Evolutionary conservation across 2,113 vertebrate species (phyloP).

Genomic region (Aphelocoma coerulescens): DNA sequence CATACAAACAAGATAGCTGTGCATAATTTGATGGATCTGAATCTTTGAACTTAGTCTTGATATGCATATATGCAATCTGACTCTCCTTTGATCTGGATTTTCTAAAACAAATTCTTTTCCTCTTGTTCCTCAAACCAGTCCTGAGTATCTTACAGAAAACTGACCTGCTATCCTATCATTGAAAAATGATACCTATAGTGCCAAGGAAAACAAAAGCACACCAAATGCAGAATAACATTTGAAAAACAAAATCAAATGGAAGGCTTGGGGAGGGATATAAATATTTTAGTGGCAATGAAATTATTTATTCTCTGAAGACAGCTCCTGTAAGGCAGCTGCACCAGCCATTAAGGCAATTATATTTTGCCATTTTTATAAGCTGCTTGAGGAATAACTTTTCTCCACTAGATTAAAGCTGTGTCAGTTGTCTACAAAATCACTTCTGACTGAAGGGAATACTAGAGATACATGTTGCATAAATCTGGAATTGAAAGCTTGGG

Average conservation of each 20-base stretch:
- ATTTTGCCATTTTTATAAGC: not conserved
- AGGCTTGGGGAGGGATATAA: not conserved
- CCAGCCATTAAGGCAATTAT: constrained; percentile 13
- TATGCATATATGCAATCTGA: not conserved
- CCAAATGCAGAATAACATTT: not conserved
- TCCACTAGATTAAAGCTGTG: not conserved
- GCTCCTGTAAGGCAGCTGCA: not conserved
- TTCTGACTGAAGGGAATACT: not conserved
- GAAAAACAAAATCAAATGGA: not conserved
- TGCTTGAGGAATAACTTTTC: constrained; percentile 5
- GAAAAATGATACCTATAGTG: not conserved
- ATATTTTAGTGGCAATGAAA: constrained; percentile 15
- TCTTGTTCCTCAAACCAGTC: not conserved
- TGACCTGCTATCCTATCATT: not conserved
- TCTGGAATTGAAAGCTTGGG: not conserved
- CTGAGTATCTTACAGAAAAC: not conserved
- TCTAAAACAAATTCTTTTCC: not conserved
- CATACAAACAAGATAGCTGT: not conserved
- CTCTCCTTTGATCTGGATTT: not conserved
- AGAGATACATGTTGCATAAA: not conserved
- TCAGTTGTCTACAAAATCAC: not conserved
- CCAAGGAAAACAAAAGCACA: not conserved
- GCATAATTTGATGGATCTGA: not conserved
- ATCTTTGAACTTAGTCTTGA: not conserved
- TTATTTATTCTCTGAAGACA: constrained; percentile 11